These are phyloP conservation scores for Eubucco bourcierii DNA, from an alignment of 2,113 vertebrate species.

Conservation along the genomic window DNA sequence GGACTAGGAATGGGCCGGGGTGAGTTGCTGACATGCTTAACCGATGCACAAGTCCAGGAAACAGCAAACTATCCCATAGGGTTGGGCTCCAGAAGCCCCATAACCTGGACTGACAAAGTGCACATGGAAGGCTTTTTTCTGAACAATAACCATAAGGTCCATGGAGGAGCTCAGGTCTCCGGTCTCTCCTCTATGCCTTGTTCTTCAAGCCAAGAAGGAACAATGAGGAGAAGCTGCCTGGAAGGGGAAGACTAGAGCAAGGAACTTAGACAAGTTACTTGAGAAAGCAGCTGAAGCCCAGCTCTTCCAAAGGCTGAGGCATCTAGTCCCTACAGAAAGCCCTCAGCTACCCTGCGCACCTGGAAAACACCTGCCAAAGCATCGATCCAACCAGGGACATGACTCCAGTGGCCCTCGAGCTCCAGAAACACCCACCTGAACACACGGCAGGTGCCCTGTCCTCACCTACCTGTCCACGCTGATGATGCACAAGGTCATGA, in stretches of 20 bases:
- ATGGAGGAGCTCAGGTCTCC: background rate
- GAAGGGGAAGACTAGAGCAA: background rate
- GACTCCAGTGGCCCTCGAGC: rapidly evolving
- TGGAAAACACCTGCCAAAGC: background rate
- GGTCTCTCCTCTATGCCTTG: background rate
- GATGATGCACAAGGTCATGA: slow-evolving; percentile 83
- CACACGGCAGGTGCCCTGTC: rapidly evolving
- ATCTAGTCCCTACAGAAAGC: background rate
- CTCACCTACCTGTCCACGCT: slow-evolving; percentile 80
- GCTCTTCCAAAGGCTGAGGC: background rate
- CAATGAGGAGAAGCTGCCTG: background rate
- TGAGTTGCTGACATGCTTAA: background rate
- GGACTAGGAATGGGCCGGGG: background rate
- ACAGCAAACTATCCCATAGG: background rate
- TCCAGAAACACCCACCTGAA: background rate
- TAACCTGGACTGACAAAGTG: background rate
- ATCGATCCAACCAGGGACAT: rapidly evolving
- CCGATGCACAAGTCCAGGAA: background rate
- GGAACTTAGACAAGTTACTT: background rate
- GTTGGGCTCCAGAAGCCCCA: background rate
- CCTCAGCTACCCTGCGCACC: background rate
- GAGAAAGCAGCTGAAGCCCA: background rate
- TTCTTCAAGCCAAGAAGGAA: background rate
- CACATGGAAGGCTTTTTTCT: background rate
- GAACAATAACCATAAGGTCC: background rate